Evolutionary conservation across 2,888 invertebrate genomes (phyloP).

Genomic region (Poecilobothrus nobilitatus): DNA sequence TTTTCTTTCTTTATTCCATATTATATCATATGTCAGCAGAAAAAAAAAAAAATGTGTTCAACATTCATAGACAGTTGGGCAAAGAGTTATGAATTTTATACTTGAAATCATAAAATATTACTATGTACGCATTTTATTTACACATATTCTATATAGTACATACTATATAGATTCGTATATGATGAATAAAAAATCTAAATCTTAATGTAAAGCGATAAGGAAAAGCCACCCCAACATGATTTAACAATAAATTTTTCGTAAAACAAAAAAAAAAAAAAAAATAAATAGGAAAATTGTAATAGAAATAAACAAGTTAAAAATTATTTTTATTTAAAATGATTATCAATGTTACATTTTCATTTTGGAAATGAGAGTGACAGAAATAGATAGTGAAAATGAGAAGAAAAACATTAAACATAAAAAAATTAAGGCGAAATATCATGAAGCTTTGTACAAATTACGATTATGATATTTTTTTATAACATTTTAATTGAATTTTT

Average conservation of each 20-base stretch:
- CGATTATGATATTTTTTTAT: neutral
- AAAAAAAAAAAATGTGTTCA: neutral
- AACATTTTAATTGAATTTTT: constrained; percentile 4
- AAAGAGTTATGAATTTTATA: neutral
- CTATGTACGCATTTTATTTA: no score
- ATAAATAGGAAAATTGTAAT: no score
- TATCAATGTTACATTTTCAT: constrained; percentile 3
- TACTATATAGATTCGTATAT: no score
- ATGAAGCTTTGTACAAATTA: neutral
- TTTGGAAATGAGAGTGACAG: neutral
- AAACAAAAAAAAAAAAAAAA: no score
- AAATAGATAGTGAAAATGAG: no score
- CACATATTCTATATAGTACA: no score
- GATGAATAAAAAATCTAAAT: no score
- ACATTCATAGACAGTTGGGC: neutral
- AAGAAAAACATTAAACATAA: no score
- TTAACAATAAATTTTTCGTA: neutral
- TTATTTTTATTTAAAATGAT: neutral
- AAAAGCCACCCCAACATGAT: constrained; percentile 3
- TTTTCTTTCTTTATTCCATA: neutral
- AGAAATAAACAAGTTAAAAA: no score
- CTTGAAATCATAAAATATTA: no score
- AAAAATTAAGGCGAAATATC: no score
- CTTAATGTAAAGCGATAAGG: neutral
- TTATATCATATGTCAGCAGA: neutral